These are phyloP conservation scores for Aporrectodea caliginosa DNA, from an alignment of 1,140 invertebrate genomes.

Conservation along the genomic window DNA sequence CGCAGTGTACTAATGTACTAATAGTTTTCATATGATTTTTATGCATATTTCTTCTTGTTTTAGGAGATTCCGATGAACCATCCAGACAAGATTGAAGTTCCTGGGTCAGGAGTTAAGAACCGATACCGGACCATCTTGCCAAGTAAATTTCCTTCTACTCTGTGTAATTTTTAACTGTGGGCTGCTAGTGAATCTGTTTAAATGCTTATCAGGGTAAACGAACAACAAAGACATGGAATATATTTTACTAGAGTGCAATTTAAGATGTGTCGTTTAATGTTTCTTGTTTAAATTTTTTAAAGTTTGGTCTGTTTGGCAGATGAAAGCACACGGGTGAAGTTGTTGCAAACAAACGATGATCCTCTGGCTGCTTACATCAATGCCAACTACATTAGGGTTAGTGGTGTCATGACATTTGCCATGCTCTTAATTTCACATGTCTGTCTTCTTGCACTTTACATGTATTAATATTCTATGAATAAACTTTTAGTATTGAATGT, in stretches of 20 bases:
- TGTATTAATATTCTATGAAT: no score
- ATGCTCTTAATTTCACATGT: no score
- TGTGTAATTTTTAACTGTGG: background rate
- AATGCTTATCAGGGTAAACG: no score
- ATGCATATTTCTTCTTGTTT: conserved; percentile 35
- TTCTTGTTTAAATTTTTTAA: no score
- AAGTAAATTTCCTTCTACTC: conserved; percentile 53
- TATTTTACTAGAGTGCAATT: no score
- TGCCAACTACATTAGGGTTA: conserved; percentile 87
- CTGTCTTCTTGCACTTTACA: no score
- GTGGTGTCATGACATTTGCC: no score
- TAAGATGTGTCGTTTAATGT: no score
- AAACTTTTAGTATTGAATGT: no score
- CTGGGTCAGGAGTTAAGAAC: conserved; percentile 83
- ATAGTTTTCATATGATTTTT: no score
- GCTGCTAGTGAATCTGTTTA: background rate
- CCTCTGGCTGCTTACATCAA: conserved; percentile 92
- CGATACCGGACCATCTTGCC: conserved; percentile 83
- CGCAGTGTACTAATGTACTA: no score
- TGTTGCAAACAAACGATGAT: conserved; percentile 75
- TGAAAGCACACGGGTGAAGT: conserved; percentile 87
- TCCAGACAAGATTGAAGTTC: conserved; percentile 79
- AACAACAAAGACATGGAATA: no score
- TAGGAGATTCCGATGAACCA: conserved; percentile 81
- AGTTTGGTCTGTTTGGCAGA: conserved; percentile 60